phyloP scores from a whole-genome alignment of 2,113 vertebrate genomes.

The Ctenomys sociabilis region DNA sequence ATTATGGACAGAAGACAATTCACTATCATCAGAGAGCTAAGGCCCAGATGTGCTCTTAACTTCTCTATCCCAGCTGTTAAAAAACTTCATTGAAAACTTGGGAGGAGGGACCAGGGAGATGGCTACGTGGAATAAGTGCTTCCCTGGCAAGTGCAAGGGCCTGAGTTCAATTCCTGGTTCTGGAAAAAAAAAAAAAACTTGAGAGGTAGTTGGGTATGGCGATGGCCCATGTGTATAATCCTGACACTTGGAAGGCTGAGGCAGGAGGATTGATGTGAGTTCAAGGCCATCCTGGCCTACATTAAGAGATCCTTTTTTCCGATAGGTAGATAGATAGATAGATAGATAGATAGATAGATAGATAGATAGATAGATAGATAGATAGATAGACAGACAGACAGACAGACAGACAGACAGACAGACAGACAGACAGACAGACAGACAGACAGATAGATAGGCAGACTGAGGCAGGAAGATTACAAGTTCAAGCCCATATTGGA shows the following conservation, averaged over 20 bases:
- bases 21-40: background rate
- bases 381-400: background rate
- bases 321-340: background rate
- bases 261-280: background rate
- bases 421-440: background rate
- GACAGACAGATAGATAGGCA: background rate
- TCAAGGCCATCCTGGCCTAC: background rate
- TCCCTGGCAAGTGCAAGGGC: too few relatives aligned
- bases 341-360: background rate
- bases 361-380: background rate
- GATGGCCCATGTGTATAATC: background rate
- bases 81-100: background rate
- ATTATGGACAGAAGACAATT: background rate
- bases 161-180: too few relatives aligned
- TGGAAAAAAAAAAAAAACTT: background rate
- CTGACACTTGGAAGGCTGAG: background rate
- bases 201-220: background rate
- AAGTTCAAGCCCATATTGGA: background rate
- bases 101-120: background rate
- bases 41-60: too few relatives aligned
- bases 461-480: background rate
- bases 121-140: too few relatives aligned
- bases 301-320: background rate
- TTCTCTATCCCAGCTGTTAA: background rate
- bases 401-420: background rate